Evolutionary conservation across 2,888 invertebrate species (phyloP).

Genomic region (Machimus atricapillus): DNA sequence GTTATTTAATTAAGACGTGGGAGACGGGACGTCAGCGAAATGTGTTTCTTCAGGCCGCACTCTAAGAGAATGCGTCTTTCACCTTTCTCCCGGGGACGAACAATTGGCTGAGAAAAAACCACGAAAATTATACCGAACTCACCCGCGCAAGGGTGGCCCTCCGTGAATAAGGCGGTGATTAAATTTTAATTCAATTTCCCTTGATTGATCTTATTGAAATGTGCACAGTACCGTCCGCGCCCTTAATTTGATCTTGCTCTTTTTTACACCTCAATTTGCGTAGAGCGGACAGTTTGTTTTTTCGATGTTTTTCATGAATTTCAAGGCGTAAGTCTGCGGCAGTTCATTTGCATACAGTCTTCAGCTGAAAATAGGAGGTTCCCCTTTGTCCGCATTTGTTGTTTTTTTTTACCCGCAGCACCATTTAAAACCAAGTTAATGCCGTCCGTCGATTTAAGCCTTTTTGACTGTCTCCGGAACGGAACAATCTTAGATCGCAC

Average conservation of each 20-base stretch:
- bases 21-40: background rate
- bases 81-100: background rate
- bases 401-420: background rate
- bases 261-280: conserved; percentile 26
- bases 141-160: background rate
- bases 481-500: background rate
- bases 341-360: conserved; percentile 28
- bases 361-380: background rate
- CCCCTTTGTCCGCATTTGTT: background rate
- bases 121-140: conserved; percentile 17
- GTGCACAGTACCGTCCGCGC: background rate
- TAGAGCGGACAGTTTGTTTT: background rate
- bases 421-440: background rate
- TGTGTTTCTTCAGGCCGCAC: background rate
- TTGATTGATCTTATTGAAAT: conserved; percentile 45
- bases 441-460: conserved; percentile 23
- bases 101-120: conserved; percentile 8
- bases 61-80: background rate
- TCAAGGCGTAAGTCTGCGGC: background rate
- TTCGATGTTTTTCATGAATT: background rate
- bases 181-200: conserved; percentile 46
- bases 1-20: conserved; percentile 35
- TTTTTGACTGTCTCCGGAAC: conserved; percentile 2
- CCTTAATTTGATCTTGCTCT: background rate
- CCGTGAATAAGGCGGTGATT: conserved; percentile 41